Evolutionary conservation across 2,888 invertebrate species (phyloP), one percentile per base, ranked within the genome.

Genomic region (Drosophila lutescens): DNA sequence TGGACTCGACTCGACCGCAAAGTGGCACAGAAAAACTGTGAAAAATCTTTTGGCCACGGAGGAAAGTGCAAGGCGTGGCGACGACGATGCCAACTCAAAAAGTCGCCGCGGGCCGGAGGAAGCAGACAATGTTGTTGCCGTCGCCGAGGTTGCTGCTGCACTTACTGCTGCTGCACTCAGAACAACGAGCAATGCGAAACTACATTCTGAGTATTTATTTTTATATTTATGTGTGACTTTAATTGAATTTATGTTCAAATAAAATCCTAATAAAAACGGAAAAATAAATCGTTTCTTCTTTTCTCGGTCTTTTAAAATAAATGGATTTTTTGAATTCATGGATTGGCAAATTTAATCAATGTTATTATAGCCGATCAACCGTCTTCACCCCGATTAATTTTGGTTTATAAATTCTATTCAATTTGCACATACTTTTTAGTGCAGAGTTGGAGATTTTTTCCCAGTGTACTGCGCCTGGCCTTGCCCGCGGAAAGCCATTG

Each of bases 11-110:
- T 49, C 76, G 10, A 60, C 80, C 88, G 57, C 76, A 61, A 73
- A 88, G 81, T 78, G 87, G 79, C 88, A 80, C 77, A 78, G 81
- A 84, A 88, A 84, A 78, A 73, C 69, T 59, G 36, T 66, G 63
- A 65, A 78, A 86, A 66, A 63, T 74, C 66, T 70, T 49, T 63
- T 23, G 56, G 59, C 51, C 47, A 34, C 49, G 60, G 62, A 71
- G 83, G 70, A 83, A 83, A 80, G 80, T 80, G 79, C 71, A 72
- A 72, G 78, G 76, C 74, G 61, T 68, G 86, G 68, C 73, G 47
- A 36, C 72, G 54, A 51, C 74, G 54, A 51, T 38, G 30, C 38
- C 66, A 58, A 57, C 17, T 34, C 49, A 13, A 61, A 40, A 32
- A 49, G 56, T 17, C 38, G 47, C 55, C 12, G 7, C 50, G 32